Evolutionary conservation across 2,113 vertebrate species (phyloP).

Genomic region (Xiphophorus couchianus): DNA sequence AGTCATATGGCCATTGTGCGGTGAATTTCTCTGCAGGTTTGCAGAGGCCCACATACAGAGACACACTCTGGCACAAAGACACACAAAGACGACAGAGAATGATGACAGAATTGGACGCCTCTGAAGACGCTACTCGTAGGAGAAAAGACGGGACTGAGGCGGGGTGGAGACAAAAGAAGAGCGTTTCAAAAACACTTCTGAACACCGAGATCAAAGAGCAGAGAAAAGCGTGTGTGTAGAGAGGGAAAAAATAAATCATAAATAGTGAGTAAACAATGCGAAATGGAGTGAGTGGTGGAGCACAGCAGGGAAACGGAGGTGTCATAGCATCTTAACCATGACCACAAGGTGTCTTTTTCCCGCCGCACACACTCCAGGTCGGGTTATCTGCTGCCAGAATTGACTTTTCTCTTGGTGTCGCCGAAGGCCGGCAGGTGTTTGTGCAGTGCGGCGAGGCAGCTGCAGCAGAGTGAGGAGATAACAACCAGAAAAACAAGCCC

Average conservation of each 20-base stretch:
- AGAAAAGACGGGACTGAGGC: conserved; percentile 54
- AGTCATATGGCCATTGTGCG: conserved; percentile 70
- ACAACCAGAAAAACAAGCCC: conserved; percentile 68
- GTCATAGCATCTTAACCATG: conserved; percentile 54
- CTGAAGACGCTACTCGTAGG: conserved; percentile 57
- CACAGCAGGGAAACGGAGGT: conserved; percentile 30
- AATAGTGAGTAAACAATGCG: conserved; percentile 66
- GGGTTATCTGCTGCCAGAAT: conserved; percentile 44
- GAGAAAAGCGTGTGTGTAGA: conserved; percentile 33
- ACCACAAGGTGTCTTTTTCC: conserved; percentile 44
- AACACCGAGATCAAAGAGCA: conserved; percentile 71
- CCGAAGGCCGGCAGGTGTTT: conserved; percentile 74
- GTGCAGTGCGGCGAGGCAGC: conserved; percentile 57
- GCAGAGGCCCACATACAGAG: conserved; percentile 55
- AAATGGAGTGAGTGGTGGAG: conserved; percentile 45
- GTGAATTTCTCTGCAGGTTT: conserved; percentile 54
- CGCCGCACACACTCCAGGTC: conserved; percentile 20
- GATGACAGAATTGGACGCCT: conserved; percentile 75
- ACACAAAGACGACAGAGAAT: conserved; percentile 69
- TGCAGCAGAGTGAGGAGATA: conserved; percentile 74
- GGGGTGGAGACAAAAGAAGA: conserved; percentile 58
- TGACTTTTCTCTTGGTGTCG: conserved; percentile 49
- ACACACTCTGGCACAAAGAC: conserved; percentile 43
- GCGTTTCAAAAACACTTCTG: conserved; percentile 74
- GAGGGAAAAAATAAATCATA: conserved; percentile 53